These are phyloP conservation scores for Squalus acanthias DNA, from an alignment of 2,797 vertebrate genomes.

Conservation along the genomic window DNA sequence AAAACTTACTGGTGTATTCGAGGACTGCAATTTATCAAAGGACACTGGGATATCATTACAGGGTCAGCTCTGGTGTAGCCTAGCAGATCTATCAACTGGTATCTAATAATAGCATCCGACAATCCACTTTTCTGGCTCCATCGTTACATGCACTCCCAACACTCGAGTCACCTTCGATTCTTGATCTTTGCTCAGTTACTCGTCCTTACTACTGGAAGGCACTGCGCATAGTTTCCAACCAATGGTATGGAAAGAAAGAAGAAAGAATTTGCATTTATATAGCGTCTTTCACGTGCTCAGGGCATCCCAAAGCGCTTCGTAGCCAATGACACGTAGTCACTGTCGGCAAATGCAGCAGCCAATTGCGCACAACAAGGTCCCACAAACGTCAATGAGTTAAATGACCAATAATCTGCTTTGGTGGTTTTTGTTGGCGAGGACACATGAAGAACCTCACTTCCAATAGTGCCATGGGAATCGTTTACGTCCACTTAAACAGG, in stretches of 20 bases:
- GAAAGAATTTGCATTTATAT: background rate
- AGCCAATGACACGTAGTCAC: background rate
- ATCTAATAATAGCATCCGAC: slow-evolving; percentile 25
- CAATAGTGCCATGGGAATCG: background rate
- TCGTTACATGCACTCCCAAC: background rate
- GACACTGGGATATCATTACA: background rate
- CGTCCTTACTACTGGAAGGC: background rate
- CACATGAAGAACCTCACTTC: background rate
- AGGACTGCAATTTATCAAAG: background rate
- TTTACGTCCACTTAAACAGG: background rate
- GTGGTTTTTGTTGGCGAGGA: background rate
- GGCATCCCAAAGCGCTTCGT: background rate
- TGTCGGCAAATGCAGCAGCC: background rate
- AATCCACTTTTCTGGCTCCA: too few species aligned
- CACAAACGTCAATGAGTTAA: background rate
- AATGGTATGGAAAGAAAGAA: background rate
- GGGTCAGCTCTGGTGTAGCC: background rate
- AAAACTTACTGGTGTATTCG: slow-evolving; percentile 1
- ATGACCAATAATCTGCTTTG: background rate
- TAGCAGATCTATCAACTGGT: background rate
- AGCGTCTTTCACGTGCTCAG: background rate
- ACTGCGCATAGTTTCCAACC: background rate
- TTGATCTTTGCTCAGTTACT: background rate
- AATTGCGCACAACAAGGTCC: background rate
- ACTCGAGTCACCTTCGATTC: background rate